Conservation (phyloP, 2,113 vertebrate species). For the Xenus cinereus region DNA sequence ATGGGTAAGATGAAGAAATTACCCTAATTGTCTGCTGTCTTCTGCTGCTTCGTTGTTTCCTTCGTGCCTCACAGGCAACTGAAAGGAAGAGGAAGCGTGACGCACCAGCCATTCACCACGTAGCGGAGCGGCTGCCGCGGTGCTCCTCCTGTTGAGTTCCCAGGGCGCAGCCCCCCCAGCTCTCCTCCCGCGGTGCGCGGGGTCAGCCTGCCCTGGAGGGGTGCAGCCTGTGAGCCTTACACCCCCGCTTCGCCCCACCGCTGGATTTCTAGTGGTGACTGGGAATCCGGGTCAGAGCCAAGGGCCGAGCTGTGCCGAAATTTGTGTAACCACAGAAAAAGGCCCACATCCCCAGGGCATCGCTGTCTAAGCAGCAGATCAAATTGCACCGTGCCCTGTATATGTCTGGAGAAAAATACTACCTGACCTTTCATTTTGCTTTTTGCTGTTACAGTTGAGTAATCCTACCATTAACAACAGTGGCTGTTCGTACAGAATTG, state of each 20-base stretch:
- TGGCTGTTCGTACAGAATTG: not conserved
- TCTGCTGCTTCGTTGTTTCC: not conserved
- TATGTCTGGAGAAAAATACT: not conserved
- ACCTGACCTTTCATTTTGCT: not conserved
- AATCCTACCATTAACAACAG: not conserved
- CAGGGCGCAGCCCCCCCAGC: fast-evolving
- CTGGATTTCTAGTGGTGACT: not conserved
- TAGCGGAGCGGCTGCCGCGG: not conserved
- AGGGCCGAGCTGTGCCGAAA: not conserved
- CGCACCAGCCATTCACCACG: fast-evolving
- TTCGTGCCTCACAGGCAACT: fast-evolving
- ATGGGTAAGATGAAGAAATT: not conserved
- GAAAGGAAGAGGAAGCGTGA: not conserved
- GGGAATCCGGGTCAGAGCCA: too few relatives aligned
- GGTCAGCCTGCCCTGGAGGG: fast-evolving
- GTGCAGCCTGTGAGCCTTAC: fast-evolving
- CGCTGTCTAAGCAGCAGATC: fast-evolving
- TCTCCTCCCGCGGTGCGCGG: fast-evolving
- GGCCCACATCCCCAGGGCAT: fast-evolving
- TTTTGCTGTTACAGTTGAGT: not conserved
- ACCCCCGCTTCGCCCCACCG: fast-evolving
- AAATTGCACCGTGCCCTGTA: fast-evolving
- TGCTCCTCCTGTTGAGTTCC: fast-evolving
- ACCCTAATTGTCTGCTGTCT: not conserved
- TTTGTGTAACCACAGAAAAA: not conserved